Base-by-base conservation (phyloP, 2,888 invertebrate species). In the Rhagophthalmus giganteus region DNA sequence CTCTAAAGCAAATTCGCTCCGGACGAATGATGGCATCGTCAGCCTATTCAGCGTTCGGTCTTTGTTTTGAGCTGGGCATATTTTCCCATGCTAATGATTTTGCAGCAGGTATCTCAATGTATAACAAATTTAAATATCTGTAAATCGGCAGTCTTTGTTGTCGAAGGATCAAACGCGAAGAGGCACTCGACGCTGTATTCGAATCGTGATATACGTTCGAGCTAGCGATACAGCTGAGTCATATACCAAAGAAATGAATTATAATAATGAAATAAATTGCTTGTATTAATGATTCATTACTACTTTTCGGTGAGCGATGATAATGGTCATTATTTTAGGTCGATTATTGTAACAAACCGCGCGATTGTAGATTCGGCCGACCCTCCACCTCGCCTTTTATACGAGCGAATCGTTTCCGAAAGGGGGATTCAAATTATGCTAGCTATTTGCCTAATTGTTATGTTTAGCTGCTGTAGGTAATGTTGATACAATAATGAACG, bases 181-280 rank as follows among this genome's bases (percentile, higher is more conserved):
- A 34, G 20, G 35, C 12, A 33, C 16, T 32, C 39, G 24, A 27
- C 20, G 41, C 53, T 53, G 53, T 24, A 9, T 42, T 47, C 32
- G 38, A 42, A 53, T 53, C 20, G 37, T 53, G 53, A 20, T 48
- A 53, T 42, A 13, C 27, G 35, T 31, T 27, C 37, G 31, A 25
- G 34, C 15, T 33, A 9, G 27, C 51, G 52, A 60, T 59, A 50
- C 51, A 60, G 71, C 71, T 71, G 72, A 72, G 66, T 73, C 73
- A 73, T 69, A 64, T 61, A 60, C 54, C 62, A 56, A 61, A 67
- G 65, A 67, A 69, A 69, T 71, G 73, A 73, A 73, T 73, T 73
- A 74, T 71, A 69, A 73, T 73, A 74, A 74, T 74, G 73, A 71
- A 74, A 72, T 73, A 74, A 74, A 74, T 74, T 74, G 73, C 66